Conservation (phyloP, 2,113 vertebrate species). For the Zingel zingel region DNA sequence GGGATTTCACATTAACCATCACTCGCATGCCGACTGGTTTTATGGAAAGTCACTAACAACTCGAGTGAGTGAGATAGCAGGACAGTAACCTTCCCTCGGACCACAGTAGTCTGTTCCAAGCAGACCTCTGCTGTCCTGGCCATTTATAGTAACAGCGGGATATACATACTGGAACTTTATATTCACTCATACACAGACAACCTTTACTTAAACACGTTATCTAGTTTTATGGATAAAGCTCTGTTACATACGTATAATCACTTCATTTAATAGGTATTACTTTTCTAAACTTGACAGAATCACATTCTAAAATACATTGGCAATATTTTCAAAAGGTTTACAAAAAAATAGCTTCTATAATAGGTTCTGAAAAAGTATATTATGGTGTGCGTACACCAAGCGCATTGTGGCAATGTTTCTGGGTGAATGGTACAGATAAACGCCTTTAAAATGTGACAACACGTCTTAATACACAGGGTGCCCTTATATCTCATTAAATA, state of each 20-base stretch:
- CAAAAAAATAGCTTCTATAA: neutral
- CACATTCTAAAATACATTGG: neutral
- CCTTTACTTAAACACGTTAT: conserved; percentile 33
- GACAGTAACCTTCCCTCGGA: conserved; percentile 54
- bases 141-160: conserved; percentile 89
- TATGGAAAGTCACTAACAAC: neutral
- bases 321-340: neutral
- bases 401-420: neutral
- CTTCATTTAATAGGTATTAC: neutral
- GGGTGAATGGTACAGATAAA: neutral
- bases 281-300: neutral
- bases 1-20: neutral
- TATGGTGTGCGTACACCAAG: neutral
- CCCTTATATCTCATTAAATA: too few relatives aligned
- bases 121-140: conserved; percentile 83
- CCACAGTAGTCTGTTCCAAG: conserved; percentile 71
- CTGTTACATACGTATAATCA: neutral
- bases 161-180: conserved; percentile 84
- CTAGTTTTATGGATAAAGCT: neutral
- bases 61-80: neutral
- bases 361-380: neutral
- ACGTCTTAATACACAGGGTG: too few relatives aligned
- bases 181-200: conserved; percentile 64
- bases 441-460: neutral
- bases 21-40: neutral